Percentiles rank a stretch among this genome's conserved stretches.
Evolutionary conservation across 2,797 vertebrate species (phyloP).

Genomic region (Threskiornis aethiopicus): DNA sequence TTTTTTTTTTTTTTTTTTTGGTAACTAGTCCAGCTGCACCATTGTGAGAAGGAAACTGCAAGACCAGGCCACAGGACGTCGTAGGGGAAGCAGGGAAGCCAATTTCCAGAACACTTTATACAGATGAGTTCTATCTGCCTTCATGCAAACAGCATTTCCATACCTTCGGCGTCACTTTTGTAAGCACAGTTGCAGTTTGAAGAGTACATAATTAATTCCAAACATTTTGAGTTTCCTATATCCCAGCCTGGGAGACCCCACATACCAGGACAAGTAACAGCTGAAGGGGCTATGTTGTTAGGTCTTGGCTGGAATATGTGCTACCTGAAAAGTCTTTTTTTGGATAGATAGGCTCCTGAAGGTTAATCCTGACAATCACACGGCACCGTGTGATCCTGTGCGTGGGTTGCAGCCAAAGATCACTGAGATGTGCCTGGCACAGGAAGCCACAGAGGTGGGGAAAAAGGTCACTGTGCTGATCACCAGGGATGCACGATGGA

Average conservation of each 20-base stretch:
- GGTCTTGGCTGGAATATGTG: neutral
- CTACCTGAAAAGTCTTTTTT: neutral
- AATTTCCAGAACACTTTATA: neutral
- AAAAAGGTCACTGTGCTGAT: neutral
- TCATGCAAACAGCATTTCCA: neutral
- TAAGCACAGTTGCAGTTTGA: neutral
- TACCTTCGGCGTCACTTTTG: neutral
- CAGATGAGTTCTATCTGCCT: neutral
- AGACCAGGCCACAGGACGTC: rapidly evolving
- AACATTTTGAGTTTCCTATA: neutral
- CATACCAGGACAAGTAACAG: neutral
- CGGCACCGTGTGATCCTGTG: neutral
- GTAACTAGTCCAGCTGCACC: neutral
- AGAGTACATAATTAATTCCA: neutral
- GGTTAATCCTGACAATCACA: neutral
- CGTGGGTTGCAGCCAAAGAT: neutral
- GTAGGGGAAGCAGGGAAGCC: neutral
- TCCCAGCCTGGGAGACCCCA: neutral
- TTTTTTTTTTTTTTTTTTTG: neutral
- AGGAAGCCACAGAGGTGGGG: neutral
- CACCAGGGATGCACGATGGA: rapidly evolving
- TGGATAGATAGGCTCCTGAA: neutral
- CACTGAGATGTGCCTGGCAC: neutral
- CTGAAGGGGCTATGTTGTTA: neutral
- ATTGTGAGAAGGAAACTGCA: neutral